These are phyloP conservation scores for Cacoxenus indagator DNA, from an alignment of 2,888 invertebrate genomes.

Conservation along the genomic window DNA sequence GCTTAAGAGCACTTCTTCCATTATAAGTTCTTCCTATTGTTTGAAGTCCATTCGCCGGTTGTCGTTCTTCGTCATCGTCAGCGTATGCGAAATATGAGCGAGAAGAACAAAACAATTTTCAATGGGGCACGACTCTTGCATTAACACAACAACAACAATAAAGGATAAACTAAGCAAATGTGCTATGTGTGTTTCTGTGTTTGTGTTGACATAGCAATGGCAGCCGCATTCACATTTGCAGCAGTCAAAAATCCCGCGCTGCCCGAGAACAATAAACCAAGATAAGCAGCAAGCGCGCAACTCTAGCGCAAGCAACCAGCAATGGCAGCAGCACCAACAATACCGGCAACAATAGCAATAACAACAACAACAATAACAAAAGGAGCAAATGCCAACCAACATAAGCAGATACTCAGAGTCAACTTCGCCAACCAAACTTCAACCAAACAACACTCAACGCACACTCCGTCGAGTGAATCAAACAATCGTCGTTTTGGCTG, in stretches of 20 bases:
- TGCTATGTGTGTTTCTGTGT: neutral
- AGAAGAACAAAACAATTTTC: constrained; percentile 12
- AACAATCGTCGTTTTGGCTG: neutral
- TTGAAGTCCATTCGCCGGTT: constrained; percentile 2
- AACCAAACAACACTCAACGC: neutral
- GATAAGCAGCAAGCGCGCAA: constrained; percentile 5
- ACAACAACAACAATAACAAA: constrained; percentile 29
- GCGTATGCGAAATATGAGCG: constrained; percentile 48
- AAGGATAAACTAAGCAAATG: constrained; percentile 15
- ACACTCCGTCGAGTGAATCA: constrained; percentile 39
- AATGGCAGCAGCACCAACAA: neutral
- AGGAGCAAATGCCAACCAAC: constrained; percentile 50
- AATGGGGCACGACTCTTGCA: constrained; percentile 61
- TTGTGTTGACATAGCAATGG: neutral
- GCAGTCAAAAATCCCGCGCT: neutral
- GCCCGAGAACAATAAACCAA: constrained; percentile 18
- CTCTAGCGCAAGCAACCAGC: neutral
- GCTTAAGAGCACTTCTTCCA: constrained; percentile 25
- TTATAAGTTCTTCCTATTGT: constrained; percentile 21
- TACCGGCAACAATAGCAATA: constrained; percentile 13
- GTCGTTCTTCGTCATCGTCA: constrained; percentile 24
- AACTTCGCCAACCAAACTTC: neutral
- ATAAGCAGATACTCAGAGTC: neutral
- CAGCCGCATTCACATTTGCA: neutral
- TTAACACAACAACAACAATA: constrained; percentile 51